These are phyloP conservation scores for Mustelus asterias DNA, from an alignment of 2,113 vertebrate species.

Conservation along the genomic window DNA sequence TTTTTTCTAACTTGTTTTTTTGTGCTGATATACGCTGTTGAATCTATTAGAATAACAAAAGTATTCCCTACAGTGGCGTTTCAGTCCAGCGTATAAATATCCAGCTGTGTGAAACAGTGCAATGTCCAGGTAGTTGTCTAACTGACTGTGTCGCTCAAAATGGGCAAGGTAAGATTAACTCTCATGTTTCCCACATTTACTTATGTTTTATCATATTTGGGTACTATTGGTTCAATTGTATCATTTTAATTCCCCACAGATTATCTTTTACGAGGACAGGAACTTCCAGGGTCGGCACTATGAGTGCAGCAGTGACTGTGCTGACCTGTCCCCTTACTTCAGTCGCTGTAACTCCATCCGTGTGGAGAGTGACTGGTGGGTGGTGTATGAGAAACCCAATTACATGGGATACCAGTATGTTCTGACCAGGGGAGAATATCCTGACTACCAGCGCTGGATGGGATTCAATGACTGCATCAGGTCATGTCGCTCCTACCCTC, in stretches of 20 bases:
- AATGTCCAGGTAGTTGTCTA: not conserved
- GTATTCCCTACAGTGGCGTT: too few species aligned
- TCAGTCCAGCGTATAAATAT: too few species aligned
- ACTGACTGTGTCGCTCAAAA: not conserved
- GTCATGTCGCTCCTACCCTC: not conserved
- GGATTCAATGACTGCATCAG: not conserved
- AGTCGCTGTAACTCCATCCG: too few species aligned
- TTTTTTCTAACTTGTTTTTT: not conserved
- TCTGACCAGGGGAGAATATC: not conserved
- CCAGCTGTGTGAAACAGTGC: not conserved
- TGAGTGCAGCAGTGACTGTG: too few species aligned
- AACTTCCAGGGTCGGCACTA: too few species aligned
- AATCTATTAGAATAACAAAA: not conserved
- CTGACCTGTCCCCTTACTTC: too few species aligned
- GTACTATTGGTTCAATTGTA: not conserved
- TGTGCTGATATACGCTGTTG: not conserved
- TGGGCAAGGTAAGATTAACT: not conserved
- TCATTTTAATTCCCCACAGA: not conserved
- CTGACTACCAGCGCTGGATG: constrained; percentile 13
- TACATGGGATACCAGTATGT: not conserved
- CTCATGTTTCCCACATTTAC: not conserved
- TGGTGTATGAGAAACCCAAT: too few species aligned
- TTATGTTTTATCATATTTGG: not conserved
- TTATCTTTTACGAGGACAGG: too few species aligned
- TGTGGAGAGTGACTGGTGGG: too few species aligned